phyloP scores from a whole-genome alignment of 2,797 vertebrate genomes.

The Lophotriccus pileatus region DNA sequence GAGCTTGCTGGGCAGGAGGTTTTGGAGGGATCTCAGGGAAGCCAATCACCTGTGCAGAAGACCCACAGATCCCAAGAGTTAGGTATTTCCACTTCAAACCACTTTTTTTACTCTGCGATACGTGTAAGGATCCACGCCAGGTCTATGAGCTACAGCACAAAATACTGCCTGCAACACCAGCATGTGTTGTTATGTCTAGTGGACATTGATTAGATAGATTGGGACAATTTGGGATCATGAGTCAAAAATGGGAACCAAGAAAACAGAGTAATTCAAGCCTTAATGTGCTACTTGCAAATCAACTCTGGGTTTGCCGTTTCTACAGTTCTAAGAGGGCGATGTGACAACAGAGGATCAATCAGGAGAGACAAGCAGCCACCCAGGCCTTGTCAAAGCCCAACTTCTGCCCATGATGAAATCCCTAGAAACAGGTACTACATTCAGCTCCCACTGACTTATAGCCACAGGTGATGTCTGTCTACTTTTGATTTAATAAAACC shows the following conservation, averaged over 20 bases:
- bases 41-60: conserved; percentile 54
- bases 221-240: background rate
- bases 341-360: background rate
- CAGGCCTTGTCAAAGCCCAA: background rate
- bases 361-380: background rate
- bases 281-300: background rate
- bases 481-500: background rate
- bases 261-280: background rate
- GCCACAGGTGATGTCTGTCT: background rate
- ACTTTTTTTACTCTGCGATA: background rate
- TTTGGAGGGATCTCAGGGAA: conserved; percentile 61
- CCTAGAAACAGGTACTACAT: background rate
- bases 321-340: background rate
- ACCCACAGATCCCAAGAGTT: background rate
- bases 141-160: background rate
- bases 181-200: too few relatives aligned
- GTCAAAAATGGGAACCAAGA: background rate
- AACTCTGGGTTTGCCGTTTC: background rate
- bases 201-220: background rate
- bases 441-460: background rate
- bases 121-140: background rate
- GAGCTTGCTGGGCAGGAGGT: conserved; percentile 59
- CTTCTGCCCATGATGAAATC: background rate
- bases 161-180: background rate
- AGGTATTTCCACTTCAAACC: background rate